Evolutionary conservation across 2,113 vertebrate species (phyloP), one percentile per base, ranked within the genome.

Genomic region (Sebastes schlegelii): DNA sequence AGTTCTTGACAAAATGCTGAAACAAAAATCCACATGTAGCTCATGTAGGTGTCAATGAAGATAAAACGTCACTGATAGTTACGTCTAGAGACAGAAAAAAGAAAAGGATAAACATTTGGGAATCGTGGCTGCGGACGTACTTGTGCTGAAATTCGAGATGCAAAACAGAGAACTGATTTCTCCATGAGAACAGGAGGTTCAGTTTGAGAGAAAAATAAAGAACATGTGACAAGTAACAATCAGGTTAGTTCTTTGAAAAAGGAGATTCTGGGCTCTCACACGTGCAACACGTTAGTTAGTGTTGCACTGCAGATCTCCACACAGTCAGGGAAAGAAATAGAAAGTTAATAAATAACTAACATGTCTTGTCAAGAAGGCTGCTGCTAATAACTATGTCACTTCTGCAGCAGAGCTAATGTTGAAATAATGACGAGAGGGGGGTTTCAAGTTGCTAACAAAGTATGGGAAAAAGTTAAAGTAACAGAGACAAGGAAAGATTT

Each of bases 371-470:
- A 48, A 75, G 51, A 61, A 73, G 43, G 26, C 43, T 55, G 52
- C 60, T 46, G 48, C 83, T 79, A 80, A 84, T 79, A 88, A 76
- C n/a, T 43, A 5, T 71, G 74, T 78, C 40, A 79, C 69, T 67
- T 73, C 57, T 77, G 79, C 69, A 73, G 68, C 76, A 46, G 8
- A 19, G 43, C 52, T 63, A 68, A 80, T 88, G 46, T 52, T 68
- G 13, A 67, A 71, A 82, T 86, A 85, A 87, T 75, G 79, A 75
- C 67, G 70, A 62, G 48, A 76, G 2, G 17, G 14, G 40, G 82
- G 26, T 34, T 74, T 89, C 72, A 57, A 34, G 74, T 80, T 85
- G 81, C 91, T 81, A 81, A 79, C 70, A 77, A 90, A 88, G 89
- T 48, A 87, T n/a, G n/a, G n/a, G 52, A 49, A 70, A 17, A 60